Base-by-base conservation (phyloP, 2,797 vertebrate genomes). In the Myiothlypis chrysogaster region DNA sequence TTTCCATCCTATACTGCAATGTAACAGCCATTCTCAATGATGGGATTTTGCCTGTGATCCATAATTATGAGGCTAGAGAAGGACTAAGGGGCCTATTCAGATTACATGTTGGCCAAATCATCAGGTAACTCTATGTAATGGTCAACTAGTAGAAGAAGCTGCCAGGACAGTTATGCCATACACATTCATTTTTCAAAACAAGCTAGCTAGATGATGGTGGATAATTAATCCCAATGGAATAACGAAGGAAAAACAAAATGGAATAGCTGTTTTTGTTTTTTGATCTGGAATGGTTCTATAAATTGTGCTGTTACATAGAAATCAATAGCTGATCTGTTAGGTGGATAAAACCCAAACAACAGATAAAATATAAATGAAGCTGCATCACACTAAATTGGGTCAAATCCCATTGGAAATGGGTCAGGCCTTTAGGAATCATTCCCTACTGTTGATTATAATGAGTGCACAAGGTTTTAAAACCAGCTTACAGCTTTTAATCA, bases 401-500 rank as follows among this genome's bases (percentile, higher is more conserved):
- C 95, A 95, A 91, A 92, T 69, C 43, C 17, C 69, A 44, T 17
- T 53, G 59, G 79, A 96, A 96, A 63, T 96, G 92, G 93, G 95
- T 96, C 89, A 96, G 69, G 77, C 91, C 73, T 93, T 86, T 89
- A 88, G 79, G 90, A 97, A 93, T 91, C 68, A 63, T 91, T 83
- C 80, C 39, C 55, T 91, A 73, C 85, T 91, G 87, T 88, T 97
- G 87, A 95, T 94, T 97, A 90, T 92, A 96, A 93, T 95, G 92
- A 95, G n/a, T 57, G 60, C 20, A 18, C 92, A 83, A 92, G 86
- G 83, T 95, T 96, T 97, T 97, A 94, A 96, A 96, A 89, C 63
- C 96, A 92, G 87, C 81, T 96, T 95, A 96, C 75, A 76, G 83
- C 64, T 92, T 96, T 96, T 97, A 97, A 96, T 97, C 95, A 86